phyloP scores from a whole-genome alignment of 2,797 vertebrate genomes.

The Leucoraja ocellata region DNA sequence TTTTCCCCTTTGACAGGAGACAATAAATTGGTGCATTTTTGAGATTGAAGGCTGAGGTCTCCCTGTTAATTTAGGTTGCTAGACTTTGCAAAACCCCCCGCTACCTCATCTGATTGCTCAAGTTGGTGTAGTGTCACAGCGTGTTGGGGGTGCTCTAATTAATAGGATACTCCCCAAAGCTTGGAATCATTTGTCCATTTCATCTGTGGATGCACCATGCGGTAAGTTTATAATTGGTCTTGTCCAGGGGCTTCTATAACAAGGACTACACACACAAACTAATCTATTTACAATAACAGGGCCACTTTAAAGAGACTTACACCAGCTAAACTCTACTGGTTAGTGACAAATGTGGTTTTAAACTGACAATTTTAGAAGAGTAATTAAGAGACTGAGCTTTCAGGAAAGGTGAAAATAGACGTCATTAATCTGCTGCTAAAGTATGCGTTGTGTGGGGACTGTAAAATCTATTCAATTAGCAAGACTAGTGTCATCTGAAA shows the following conservation, averaged over 20 bases:
- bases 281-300: constrained; percentile 31
- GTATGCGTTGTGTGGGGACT: too few relatives aligned
- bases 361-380: constrained; percentile 17
- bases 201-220: neutral
- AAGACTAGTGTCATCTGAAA: neutral
- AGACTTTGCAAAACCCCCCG: neutral
- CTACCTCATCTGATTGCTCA: neutral
- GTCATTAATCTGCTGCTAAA: constrained; percentile 27
- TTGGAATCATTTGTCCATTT: neutral
- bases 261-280: neutral
- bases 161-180: neutral
- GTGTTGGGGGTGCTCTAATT: neutral
- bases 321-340: neutral
- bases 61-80: neutral
- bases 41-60: neutral
- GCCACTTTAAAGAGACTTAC: neutral
- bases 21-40: neutral
- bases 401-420: constrained; percentile 8
- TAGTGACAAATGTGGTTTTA: constrained; percentile 28
- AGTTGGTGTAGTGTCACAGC: neutral
- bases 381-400: neutral
- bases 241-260: neutral
- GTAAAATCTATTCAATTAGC: constrained; percentile 27
- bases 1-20: neutral
- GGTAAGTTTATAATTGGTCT: neutral